Percentiles rank a stretch among this genome's conserved stretches.
These are phyloP conservation scores for Cavia aperea DNA, from an alignment of 2,113 vertebrate species.

Conservation along the genomic window DNA sequence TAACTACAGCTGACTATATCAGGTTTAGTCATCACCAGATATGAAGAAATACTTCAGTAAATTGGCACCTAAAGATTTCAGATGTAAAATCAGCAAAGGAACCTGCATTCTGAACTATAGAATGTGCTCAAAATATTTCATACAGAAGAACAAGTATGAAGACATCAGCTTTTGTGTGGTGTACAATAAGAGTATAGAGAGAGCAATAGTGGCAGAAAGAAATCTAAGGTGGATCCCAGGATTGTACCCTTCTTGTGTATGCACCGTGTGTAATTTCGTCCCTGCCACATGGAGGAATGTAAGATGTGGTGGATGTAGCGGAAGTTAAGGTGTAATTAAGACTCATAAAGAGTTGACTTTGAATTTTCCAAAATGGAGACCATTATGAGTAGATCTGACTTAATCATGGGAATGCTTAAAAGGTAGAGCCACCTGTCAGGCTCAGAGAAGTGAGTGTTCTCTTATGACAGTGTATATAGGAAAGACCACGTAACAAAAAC, in stretches of 20 bases:
- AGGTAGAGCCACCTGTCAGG: not conserved
- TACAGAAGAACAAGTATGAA: not conserved
- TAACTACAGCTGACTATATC: not conserved
- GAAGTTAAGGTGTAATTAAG: not conserved
- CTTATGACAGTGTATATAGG: not conserved
- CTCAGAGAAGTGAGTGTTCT: not conserved
- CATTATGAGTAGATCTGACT: not conserved
- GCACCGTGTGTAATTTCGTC: not conserved
- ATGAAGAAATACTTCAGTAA: not conserved
- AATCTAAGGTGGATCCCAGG: not conserved
- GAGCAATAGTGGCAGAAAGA: not conserved
- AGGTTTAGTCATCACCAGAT: not conserved
- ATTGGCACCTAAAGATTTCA: not conserved
- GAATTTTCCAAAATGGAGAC: not conserved
- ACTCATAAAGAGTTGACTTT: not conserved
- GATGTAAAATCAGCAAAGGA: not conserved
- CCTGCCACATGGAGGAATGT: not conserved
- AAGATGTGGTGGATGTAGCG: not conserved
- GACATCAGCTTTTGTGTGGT: not conserved
- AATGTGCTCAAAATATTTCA: not conserved
- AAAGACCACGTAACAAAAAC: not conserved
- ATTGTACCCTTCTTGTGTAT: not conserved
- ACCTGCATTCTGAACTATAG: not conserved
- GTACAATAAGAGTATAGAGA: not conserved
- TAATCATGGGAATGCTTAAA: not conserved